These are phyloP conservation scores for Zonotrichia albicollis DNA, from an alignment of 2,797 vertebrate genomes.

Conservation along the genomic window DNA sequence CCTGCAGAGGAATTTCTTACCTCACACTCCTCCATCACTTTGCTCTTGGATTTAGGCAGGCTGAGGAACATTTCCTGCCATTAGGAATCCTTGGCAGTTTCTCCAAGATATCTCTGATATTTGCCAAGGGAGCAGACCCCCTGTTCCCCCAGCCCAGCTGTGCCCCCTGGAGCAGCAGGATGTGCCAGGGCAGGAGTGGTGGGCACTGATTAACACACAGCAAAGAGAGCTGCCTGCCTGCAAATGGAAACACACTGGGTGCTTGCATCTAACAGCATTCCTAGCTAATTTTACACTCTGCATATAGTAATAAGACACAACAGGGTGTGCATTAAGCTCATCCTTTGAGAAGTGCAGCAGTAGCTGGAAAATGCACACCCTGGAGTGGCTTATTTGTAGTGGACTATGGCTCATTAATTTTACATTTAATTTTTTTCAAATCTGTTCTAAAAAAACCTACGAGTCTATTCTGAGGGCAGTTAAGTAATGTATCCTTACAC, in stretches of 20 bases:
- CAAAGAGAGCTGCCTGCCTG: constrained; percentile 27
- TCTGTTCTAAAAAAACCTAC: neutral
- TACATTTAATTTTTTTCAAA: constrained; percentile 50
- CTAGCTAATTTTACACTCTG: constrained; percentile 42
- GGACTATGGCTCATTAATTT: constrained; percentile 67
- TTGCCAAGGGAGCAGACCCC: neutral
- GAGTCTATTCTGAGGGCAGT: constrained; percentile 28
- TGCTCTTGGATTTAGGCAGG: neutral
- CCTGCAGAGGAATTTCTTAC: neutral
- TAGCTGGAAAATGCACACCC: constrained; percentile 54
- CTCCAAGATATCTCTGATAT: neutral
- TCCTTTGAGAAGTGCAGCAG: constrained; percentile 40
- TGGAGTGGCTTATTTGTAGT: constrained; percentile 55
- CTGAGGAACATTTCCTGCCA: neutral
- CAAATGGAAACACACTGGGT: constrained; percentile 25
- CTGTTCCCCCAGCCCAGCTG: constrained; percentile 1
- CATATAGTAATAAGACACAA: constrained; percentile 62
- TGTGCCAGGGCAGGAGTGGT: neutral
- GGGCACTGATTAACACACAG: constrained; percentile 41
- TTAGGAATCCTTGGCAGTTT: neutral
- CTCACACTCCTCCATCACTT: neutral
- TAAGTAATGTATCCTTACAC: constrained; percentile 6
- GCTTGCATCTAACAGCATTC: neutral
- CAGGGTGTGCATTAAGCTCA: constrained; percentile 63
- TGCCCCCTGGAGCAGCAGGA: neutral